Conservation (phyloP, 1,140 invertebrate genomes). For the Orchesella cincta region DNA sequence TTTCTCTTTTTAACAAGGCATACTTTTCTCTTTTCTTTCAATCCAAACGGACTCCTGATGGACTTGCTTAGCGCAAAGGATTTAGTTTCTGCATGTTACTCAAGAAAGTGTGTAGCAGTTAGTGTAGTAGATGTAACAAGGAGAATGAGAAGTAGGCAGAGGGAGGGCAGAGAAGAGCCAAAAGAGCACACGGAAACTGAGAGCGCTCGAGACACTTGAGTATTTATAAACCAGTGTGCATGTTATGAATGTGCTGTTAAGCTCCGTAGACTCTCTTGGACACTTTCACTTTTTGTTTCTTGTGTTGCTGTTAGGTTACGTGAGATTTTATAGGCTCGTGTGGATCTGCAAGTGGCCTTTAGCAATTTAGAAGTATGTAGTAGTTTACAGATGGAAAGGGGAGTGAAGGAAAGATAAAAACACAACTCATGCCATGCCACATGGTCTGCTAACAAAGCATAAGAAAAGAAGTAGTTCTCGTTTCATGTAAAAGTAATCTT, state of each 20-base stretch:
- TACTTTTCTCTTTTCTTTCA: too few species aligned
- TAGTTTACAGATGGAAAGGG: neutral
- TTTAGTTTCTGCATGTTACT: too few species aligned
- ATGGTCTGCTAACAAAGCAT: neutral
- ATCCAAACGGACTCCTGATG: too few species aligned
- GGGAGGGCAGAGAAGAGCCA: neutral
- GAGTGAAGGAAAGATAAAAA: neutral
- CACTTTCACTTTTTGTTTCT: neutral
- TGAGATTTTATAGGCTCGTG: neutral
- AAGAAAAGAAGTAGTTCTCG: neutral
- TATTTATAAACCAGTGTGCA: neutral
- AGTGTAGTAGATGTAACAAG: too few species aligned
- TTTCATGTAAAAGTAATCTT: neutral
- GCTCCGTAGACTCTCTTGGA: neutral
- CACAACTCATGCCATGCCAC: neutral
- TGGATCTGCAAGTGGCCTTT: neutral
- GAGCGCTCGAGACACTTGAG: neutral
- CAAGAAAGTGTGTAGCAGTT: too few species aligned
- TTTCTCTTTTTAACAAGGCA: conserved; percentile 3
- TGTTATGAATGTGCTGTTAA: neutral
- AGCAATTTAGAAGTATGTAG: neutral
- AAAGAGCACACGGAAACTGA: too few species aligned
- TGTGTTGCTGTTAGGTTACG: too few species aligned
- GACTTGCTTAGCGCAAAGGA: too few species aligned
- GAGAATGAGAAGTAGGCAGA: neutral